Evolutionary conservation across 2,888 invertebrate genomes (phyloP), one percentile per base, ranked within the genome.

Genomic region (Sesia apiformis): DNA sequence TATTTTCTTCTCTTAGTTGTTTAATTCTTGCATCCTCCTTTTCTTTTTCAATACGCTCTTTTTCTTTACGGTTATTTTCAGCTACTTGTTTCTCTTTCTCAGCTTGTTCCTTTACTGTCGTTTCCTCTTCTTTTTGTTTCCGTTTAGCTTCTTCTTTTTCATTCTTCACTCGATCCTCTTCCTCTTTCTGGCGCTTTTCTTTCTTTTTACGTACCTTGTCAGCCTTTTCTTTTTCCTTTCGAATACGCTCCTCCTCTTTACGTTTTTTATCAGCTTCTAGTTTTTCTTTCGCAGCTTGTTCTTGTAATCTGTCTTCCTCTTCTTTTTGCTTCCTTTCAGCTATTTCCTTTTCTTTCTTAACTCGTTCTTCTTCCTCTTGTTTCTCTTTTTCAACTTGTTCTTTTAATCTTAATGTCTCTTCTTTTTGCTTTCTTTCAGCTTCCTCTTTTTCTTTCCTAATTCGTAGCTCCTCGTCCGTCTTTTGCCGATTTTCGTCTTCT

Each of bases 1-100:
- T 46, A 4, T 1, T 39, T 39, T 57, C 52, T 39, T 49, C n/a
- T 8, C 41, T 5, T 41, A n/a, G 23, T 3, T n/a, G 43, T n/a
- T 55, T 40, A 1, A 38, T 59, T 40, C 65, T 53, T 51, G 56
- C 54, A 49, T 62, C 60, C n/a, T 65, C 58, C 39, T 60, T 56
- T 51, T 49, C 52, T 43, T 63, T 46, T 57, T 42, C 56, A 52
- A 50, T 58, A 57, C 40, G 58, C 54, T 55, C 54, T 46, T 54
- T 59, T 49, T 55, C 49, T 58, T 61, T 55, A 53, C 5, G 4
- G n/a, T 50, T 50, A 5, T 23, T 38, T 38, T 50, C 50, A 23
- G 38, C 50, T 4, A 0, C 38, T 38, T 50, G 4, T 5, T 50
- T 8, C 5, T 50, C 38, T 4, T 50, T 50, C 23, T 50, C 6